Evolutionary conservation across 2,888 invertebrate species (phyloP).

Genomic region (Meteorus colon): DNA sequence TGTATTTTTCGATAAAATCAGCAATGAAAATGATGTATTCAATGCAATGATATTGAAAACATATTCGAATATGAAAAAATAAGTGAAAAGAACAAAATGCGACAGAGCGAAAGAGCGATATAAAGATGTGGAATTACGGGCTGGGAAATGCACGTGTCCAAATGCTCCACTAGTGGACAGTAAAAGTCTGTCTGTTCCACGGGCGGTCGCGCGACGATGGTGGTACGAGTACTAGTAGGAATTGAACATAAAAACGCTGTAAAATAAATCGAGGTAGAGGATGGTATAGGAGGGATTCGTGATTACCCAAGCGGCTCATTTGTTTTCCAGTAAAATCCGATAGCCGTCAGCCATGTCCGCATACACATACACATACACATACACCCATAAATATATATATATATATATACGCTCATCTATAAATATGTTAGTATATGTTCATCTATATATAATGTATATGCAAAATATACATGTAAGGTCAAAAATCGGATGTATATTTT

Average conservation of each 20-base stretch:
- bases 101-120: not conserved
- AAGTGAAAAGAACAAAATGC: not conserved
- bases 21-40: not conserved
- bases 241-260: constrained; percentile 53
- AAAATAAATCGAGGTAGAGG: constrained; percentile 54
- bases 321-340: constrained; percentile 64
- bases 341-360: constrained; percentile 53
- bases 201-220: not conserved
- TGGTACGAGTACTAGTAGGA: constrained; percentile 41
- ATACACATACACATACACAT: not conserved
- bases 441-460: not conserved
- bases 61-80: not conserved
- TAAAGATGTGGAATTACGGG: constrained; percentile 41
- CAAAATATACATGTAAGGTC: constrained; percentile 26
- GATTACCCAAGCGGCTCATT: constrained; percentile 62
- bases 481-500: not conserved
- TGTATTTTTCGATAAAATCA: not conserved
- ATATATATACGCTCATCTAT: not conserved
- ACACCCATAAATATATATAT: no score
- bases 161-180: constrained; percentile 39
- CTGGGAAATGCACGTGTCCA: constrained; percentile 2
- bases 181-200: constrained; percentile 41
- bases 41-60: not conserved
- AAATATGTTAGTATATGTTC: constrained; percentile 18
- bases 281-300: constrained; percentile 50